These are phyloP conservation scores for Neodiprion fabricii DNA, from an alignment of 1,140 invertebrate genomes.

Conservation along the genomic window DNA sequence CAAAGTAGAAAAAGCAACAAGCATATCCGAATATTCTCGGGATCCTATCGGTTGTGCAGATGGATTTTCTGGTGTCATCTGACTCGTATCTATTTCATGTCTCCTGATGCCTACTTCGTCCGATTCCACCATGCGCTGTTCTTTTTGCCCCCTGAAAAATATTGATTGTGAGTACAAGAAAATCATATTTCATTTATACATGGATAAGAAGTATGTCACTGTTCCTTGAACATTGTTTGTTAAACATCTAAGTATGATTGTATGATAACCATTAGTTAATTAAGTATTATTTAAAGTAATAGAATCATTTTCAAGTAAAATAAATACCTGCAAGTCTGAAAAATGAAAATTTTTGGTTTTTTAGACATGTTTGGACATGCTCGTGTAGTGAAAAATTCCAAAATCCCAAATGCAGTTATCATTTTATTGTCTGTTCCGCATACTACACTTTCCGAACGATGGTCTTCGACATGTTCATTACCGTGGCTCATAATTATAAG, in stretches of 20 bases:
- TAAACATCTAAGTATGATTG: too few species aligned
- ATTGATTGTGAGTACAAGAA: neutral
- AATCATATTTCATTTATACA: neutral
- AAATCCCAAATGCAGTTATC: slow-evolving; percentile 58
- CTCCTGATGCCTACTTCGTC: neutral
- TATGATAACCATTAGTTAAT: neutral
- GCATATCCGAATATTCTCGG: slow-evolving; percentile 67
- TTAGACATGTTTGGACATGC: slow-evolving; percentile 65
- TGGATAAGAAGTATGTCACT: slow-evolving; percentile 29
- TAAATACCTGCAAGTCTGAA: slow-evolving; percentile 73
- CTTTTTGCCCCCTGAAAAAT: slow-evolving; percentile 27
- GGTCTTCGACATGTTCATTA: slow-evolving; percentile 35
- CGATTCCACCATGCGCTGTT: slow-evolving; percentile 25
- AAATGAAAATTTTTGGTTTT: slow-evolving; percentile 83
- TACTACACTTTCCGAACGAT: slow-evolving; percentile 57
- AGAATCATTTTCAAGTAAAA: neutral
- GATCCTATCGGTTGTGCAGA: slow-evolving; percentile 19
- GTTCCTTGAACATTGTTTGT: neutral
- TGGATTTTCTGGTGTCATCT: slow-evolving; percentile 16
- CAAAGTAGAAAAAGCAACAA: slow-evolving; percentile 72
- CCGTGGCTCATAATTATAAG: slow-evolving; percentile 69
- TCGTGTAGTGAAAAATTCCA: slow-evolving; percentile 67
- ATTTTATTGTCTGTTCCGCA: slow-evolving; percentile 37
- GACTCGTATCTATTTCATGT: slow-evolving; percentile 24
- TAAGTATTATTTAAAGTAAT: neutral